Base-by-base conservation (phyloP, 2,797 vertebrate genomes). In the Parauchenoglanis ngamensis region DNA sequence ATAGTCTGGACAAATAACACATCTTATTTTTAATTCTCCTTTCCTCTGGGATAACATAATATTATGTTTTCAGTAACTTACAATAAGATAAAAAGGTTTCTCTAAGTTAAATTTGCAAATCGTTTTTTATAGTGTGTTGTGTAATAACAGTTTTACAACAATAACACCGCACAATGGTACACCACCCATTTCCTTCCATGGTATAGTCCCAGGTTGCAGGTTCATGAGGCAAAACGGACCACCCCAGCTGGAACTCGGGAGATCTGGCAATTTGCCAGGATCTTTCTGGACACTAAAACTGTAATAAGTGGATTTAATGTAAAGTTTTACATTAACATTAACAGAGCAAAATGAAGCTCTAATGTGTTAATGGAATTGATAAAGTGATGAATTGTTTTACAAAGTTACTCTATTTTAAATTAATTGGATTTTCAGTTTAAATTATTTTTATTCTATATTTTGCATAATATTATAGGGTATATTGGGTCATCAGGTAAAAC, bases 151-250 rank as follows among this genome's bases (percentile, higher is more conserved):
- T 4, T 44, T 77, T n/a, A 1, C 70, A 23, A 72, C 40, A 31
- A 54, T 1, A 54, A 28, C n/a, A 77, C 46, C 73, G 54, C 46
- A 54, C 49, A 31, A 28, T 52, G 3, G 6, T 7, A 23, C 70
- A 23, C 73, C 73, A 77, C 73, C 73, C 73, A 77, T 77, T 77
- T 77, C 73, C 73, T 77, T 77, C 46, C 73, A 54, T 3, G 46
- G 4, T 17, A 25, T 7, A 28, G 73, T 2, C 73, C 73, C 23
- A 17, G 46, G 25, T 15, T n/a, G 5, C 49, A 28, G 46, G 46
- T 76, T 49, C 73, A n/a, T 54, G 46, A 76, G n/a, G 73, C 25
- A 2, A 54, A 52, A 0, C 0, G 25, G 25, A 11, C n/a, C 49
- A 17, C 35, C 68, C 35, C 13, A 72, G 68, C 68, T 44, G 40